Evolutionary conservation across 2,797 vertebrate genomes (phyloP).

Genomic region (Bradypus variegatus): DNA sequence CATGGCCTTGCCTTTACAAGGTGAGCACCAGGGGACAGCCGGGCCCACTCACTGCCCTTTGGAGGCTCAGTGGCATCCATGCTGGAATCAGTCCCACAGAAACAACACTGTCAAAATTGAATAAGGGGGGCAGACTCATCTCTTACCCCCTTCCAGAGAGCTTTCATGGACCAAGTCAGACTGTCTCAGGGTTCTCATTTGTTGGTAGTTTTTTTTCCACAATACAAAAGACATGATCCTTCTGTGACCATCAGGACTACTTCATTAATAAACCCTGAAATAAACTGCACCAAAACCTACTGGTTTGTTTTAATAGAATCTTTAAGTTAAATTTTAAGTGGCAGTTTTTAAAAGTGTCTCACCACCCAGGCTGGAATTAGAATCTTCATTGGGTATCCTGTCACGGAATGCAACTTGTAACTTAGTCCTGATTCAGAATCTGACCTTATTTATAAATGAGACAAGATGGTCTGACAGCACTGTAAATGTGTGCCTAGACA

Average conservation of each 20-base stretch:
- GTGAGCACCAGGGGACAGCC: background rate
- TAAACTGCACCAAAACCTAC: background rate
- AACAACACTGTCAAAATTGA: background rate
- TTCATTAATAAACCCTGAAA: background rate
- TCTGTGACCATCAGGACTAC: background rate
- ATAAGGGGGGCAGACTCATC: background rate
- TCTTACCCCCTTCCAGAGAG: background rate
- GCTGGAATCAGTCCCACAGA: background rate
- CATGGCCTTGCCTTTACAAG: background rate
- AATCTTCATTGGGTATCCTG: background rate
- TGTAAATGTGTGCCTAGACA: fast-evolving
- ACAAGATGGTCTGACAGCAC: background rate
- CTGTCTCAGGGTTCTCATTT: background rate
- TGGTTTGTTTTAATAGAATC: background rate
- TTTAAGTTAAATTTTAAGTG: background rate
- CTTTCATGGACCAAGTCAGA: background rate
- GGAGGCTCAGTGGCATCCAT: background rate
- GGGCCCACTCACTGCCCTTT: background rate
- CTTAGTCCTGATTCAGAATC: background rate
- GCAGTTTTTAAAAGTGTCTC: background rate
- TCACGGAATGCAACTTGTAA: background rate
- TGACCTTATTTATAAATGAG: background rate
- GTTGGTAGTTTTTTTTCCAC: background rate
- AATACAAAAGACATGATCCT: background rate
- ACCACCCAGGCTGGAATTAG: background rate